Evolutionary conservation across 1,140 invertebrate species (phyloP).

Genomic region (Sitodiplosis mosellana): DNA sequence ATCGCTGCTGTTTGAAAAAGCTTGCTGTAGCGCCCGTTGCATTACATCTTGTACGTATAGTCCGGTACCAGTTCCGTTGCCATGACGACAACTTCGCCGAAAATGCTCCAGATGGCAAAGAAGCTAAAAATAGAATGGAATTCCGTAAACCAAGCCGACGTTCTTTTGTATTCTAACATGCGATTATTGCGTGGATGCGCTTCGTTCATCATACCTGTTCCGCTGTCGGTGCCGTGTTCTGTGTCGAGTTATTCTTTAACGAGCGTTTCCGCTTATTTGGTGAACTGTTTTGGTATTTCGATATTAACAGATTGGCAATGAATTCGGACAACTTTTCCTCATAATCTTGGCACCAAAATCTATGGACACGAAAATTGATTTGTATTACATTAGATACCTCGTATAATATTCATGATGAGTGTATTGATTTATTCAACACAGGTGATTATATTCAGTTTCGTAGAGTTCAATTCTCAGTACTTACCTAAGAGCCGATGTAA

Average conservation of each 20-base stretch:
- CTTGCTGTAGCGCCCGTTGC: conserved; percentile 70
- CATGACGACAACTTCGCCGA: conserved; percentile 47
- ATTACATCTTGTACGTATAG: conserved; percentile 56
- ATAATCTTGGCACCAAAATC: conserved; percentile 79
- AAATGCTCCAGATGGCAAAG: conserved; percentile 83
- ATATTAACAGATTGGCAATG: conserved; percentile 53
- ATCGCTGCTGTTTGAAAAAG: conserved; percentile 62
- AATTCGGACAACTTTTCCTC: conserved; percentile 78
- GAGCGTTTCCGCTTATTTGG: conserved; percentile 79
- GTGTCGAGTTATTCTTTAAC: conserved; percentile 39
- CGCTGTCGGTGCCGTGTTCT: conserved; percentile 33
- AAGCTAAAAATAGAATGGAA: conserved; percentile 34
- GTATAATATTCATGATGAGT: neutral
- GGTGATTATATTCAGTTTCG: neutral
- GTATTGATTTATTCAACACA: neutral
- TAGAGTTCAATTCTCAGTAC: neutral
- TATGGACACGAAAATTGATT: conserved; percentile 2
- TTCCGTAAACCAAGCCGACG: neutral
- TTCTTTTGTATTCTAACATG: neutral
- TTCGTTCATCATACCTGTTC: conserved; percentile 29
- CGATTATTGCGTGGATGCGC: neutral
- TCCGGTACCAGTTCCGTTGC: conserved; percentile 32
- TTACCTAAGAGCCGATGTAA: conserved; percentile 64
- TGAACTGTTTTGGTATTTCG: conserved; percentile 63
- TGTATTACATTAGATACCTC: too few species aligned